Evolutionary conservation across 2,113 vertebrate species (phyloP).

Genomic region (Numida meleagris): DNA sequence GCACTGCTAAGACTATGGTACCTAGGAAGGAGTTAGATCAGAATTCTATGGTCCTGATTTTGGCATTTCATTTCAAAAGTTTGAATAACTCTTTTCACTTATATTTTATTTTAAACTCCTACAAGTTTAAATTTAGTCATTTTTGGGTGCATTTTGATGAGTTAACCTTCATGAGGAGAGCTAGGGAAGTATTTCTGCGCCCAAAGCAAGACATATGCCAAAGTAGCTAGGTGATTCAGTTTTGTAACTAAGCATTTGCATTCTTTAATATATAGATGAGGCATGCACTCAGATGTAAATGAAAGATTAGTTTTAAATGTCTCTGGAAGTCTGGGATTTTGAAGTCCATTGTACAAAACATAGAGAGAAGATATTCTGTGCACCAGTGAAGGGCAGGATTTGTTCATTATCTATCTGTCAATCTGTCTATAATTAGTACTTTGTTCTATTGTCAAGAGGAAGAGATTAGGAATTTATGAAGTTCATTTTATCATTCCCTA

Average conservation of each 20-base stretch:
- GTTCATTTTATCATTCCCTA: neutral
- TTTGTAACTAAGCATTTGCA: neutral
- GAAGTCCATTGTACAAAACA: slow-evolving; percentile 3
- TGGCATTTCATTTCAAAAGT: neutral
- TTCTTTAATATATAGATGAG: neutral
- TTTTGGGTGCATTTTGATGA: slow-evolving; percentile 9
- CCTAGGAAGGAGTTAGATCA: neutral
- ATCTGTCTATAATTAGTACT: neutral
- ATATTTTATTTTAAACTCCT: slow-evolving; percentile 1
- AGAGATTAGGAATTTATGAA: neutral
- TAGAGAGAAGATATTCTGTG: neutral
- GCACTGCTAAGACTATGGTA: rapidly evolving
- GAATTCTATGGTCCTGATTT: neutral
- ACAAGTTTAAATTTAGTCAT: neutral
- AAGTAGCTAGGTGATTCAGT: slow-evolving; percentile 39
- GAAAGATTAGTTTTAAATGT: neutral
- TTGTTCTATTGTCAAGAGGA: neutral
- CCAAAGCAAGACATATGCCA: neutral
- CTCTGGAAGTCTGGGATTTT: neutral
- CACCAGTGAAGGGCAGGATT: neutral
- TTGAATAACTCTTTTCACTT: neutral
- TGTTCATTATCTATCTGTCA: neutral
- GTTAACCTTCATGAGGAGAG: neutral
- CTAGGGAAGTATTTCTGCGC: neutral
- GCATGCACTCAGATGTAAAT: neutral